These are phyloP conservation scores for Plectropomus leopardus DNA, from an alignment of 2,113 vertebrate species.

Conservation along the genomic window DNA sequence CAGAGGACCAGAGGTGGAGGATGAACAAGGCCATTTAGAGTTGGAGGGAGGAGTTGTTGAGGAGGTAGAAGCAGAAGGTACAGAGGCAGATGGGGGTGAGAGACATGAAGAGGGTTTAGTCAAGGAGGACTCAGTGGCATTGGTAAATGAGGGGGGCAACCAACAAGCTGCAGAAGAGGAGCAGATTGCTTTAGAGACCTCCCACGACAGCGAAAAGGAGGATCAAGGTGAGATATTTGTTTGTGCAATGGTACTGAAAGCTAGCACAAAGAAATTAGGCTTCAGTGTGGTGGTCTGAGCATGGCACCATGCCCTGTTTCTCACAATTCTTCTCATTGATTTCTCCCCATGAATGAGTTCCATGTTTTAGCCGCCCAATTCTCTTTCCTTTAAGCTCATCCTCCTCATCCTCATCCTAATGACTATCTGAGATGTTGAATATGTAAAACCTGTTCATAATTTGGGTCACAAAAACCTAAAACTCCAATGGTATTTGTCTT, in stretches of 20 bases:
- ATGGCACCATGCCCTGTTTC: background rate
- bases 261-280: background rate
- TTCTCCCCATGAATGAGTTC: background rate
- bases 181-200: constrained; percentile 33
- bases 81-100: constrained; percentile 21
- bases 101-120: constrained; percentile 2
- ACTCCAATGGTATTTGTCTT: constrained; percentile 22
- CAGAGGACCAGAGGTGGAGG: constrained; percentile 16
- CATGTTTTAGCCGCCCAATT: background rate
- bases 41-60: constrained; percentile 31
- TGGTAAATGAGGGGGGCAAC: constrained; percentile 38
- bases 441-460: constrained; percentile 30
- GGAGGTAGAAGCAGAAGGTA: constrained; percentile 14
- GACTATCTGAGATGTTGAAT: constrained; percentile 12
- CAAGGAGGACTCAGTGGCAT: constrained; percentile 34
- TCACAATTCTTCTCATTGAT: background rate
- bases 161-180: constrained; percentile 49
- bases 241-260: background rate
- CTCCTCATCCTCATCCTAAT: too few species aligned
- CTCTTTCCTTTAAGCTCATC: background rate
- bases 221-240: constrained; percentile 71
- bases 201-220: constrained; percentile 35
- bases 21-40: constrained; percentile 36
- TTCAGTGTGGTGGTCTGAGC: background rate
- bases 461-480: constrained; percentile 21